A percentile compares a stretch with the other conserved stretches of the same genome.
These are phyloP conservation scores for Mythimna pallens DNA, from an alignment of 2,888 invertebrate species.

Conservation along the genomic window DNA sequence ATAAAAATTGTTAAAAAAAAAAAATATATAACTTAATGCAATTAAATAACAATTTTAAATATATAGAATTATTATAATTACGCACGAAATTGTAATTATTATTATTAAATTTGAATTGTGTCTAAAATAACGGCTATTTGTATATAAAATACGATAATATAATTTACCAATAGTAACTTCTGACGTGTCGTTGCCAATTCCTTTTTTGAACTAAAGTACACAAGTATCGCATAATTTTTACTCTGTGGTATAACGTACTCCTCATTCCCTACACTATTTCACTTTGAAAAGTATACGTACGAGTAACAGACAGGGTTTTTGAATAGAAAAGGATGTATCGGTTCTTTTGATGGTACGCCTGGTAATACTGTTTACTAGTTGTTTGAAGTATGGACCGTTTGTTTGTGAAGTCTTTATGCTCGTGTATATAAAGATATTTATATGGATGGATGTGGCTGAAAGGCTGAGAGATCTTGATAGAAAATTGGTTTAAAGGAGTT, in stretches of 20 bases:
- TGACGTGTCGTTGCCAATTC: neutral
- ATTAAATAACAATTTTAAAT: too few relatives aligned
- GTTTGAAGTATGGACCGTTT: constrained; percentile 29
- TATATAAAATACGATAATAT: too few relatives aligned
- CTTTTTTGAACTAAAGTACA: neutral
- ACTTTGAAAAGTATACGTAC: constrained; percentile 61
- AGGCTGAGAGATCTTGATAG: neutral
- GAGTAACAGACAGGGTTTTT: constrained; percentile 34
- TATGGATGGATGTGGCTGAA: neutral
- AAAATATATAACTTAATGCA: too few relatives aligned
- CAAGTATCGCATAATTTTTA: neutral
- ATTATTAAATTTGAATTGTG: too few relatives aligned
- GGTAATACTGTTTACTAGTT: constrained; percentile 64
- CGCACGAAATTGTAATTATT: too few relatives aligned
- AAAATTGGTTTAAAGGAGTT: neutral
- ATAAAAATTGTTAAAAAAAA: too few relatives aligned
- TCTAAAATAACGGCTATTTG: too few relatives aligned
- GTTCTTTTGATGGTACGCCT: constrained; percentile 39
- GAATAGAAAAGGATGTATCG: constrained; percentile 53
- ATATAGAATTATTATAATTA: too few relatives aligned
- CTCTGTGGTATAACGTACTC: constrained; percentile 21
- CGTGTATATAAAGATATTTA: constrained; percentile 10
- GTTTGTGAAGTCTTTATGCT: constrained; percentile 7
- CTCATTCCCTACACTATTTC: constrained; percentile 50
- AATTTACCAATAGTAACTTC: too few relatives aligned